Evolutionary conservation across 1,140 invertebrate genomes (phyloP), one percentile per base, ranked within the genome.

Genomic region (Asobara japonica): DNA sequence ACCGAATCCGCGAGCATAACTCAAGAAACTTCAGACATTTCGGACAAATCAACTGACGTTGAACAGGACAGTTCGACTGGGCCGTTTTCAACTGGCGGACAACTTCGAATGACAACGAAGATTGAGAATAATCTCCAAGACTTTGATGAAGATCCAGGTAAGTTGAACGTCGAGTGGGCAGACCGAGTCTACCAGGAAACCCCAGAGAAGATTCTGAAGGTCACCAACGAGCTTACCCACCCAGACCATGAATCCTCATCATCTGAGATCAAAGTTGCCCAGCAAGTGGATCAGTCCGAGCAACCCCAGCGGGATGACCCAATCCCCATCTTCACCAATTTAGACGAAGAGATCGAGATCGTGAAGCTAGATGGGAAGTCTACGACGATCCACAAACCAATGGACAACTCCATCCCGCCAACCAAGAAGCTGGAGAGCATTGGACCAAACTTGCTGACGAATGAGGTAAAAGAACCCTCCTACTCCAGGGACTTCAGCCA

Each of bases 291-390:
- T 13, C 74, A 74, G 8, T 74, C 77, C 16, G 80, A 86, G 60
- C 80, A 84, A 27, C 69, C 78, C 5, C 83, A 82, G 3, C 76
- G 78, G 38, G 82, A 83, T 69, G 83, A 78, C 45, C 79, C 82
- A 29, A 31, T 77, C 18, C 74, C 72, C 13, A 61, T 79, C 36
- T 18, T 30, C 10, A 81, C 84, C 38, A 76, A 77, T 38, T 80
- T 85, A 56, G 78, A 74, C 7, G 78, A 80, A 1, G 87, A 89
- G 25, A 81, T 82, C 67, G 86, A 90, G 64, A 89, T 90, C 11
- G 78, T 90, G 5, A 84, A 87, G 56, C 70, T 90, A 6, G 75
- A 82, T 22, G 76, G 82, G n/a, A 73, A 72, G 41, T 27, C 30
- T 18, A 69, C 66, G n/a, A 69, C 4, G 16, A 69, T 7, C 41